A percentile compares a stretch with the other conserved stretches of the same genome.
Evolutionary conservation across 2,888 invertebrate species (phyloP).

Genomic region (Strigamia transsilvanica): DNA sequence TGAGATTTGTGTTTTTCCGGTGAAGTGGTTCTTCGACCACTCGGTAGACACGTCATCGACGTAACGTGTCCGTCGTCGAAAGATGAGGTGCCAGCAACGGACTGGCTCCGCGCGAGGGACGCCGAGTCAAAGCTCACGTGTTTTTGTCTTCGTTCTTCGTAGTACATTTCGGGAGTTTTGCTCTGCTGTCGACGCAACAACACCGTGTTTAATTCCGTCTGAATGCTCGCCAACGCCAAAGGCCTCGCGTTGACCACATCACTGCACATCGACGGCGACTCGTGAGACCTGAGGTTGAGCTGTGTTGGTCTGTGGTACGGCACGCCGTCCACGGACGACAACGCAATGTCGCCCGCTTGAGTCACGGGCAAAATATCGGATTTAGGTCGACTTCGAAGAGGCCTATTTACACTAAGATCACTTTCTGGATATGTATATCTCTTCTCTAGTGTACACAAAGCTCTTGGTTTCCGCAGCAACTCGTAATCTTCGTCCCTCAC

Average conservation of each 20-base stretch:
- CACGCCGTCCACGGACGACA: conserved; percentile 22
- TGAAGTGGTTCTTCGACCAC: conserved; percentile 54
- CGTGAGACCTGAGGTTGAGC: conserved; percentile 54
- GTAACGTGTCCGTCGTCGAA: conserved; percentile 46
- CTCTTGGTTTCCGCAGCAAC: conserved; percentile 10
- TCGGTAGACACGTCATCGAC: conserved; percentile 72
- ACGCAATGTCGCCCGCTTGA: conserved; percentile 49
- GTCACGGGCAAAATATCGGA: conserved; percentile 35
- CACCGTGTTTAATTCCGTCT: conserved; percentile 54
- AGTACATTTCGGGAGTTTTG: conserved; percentile 58
- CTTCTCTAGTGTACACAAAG: conserved; percentile 33
- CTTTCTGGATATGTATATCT: conserved; percentile 52
- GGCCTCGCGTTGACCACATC: conserved; percentile 51
- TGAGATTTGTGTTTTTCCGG: conserved; percentile 58
- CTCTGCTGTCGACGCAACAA: conserved; percentile 55
- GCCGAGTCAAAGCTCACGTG: conserved; percentile 80
- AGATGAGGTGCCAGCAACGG: conserved; percentile 72
- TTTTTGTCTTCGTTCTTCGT: conserved; percentile 71
- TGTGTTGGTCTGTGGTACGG: conserved; percentile 53
- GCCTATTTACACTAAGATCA: conserved; percentile 13
- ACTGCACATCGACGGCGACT: conserved; percentile 52
- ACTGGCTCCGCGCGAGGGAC: conserved; percentile 78
- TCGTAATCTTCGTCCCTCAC: conserved; percentile 28
- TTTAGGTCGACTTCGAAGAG: conserved; percentile 16
- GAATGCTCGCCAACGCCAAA: conserved; percentile 55